Conservation (phyloP, 1,140 invertebrate species). For the Medauroidea extradentata region DNA sequence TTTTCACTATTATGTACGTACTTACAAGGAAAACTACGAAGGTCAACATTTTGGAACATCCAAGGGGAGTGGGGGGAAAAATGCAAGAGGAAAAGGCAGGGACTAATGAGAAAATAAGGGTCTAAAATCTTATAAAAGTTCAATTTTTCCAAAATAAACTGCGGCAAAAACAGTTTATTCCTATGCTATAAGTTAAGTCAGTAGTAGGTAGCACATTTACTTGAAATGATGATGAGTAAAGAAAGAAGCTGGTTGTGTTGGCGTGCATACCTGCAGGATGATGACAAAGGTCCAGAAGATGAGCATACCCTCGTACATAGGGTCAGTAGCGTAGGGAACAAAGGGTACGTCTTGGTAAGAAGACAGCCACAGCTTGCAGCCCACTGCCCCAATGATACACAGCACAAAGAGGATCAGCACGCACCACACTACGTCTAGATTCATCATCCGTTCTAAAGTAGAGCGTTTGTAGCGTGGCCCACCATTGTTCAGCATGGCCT, state of each 20-base stretch:
- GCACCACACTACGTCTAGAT: constrained; percentile 95
- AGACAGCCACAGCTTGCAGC: constrained; percentile 79
- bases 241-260: background rate
- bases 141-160: too few relatives aligned
- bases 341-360: constrained; percentile 59
- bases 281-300: constrained; percentile 95
- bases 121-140: too few relatives aligned
- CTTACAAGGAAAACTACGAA: too few relatives aligned
- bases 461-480: constrained; percentile 94
- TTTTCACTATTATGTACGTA: too few relatives aligned
- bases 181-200: too few relatives aligned
- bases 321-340: constrained; percentile 50
- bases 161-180: too few relatives aligned
- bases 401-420: constrained; percentile 87
- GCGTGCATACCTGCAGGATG: constrained; percentile 71
- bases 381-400: constrained; percentile 86
- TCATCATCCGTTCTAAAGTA: constrained; percentile 88
- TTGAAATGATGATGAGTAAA: constrained; percentile 85
- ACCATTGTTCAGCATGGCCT: constrained; percentile 96
- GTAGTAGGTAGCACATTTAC: too few relatives aligned
- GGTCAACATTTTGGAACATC: too few relatives aligned
- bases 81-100: too few relatives aligned
- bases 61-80: too few relatives aligned
- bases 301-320: constrained; percentile 75
- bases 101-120: too few relatives aligned